Evolutionary conservation across 2,888 invertebrate species (phyloP), one percentile per base, ranked within the genome.

Genomic region (Caenorhabditis afra): DNA sequence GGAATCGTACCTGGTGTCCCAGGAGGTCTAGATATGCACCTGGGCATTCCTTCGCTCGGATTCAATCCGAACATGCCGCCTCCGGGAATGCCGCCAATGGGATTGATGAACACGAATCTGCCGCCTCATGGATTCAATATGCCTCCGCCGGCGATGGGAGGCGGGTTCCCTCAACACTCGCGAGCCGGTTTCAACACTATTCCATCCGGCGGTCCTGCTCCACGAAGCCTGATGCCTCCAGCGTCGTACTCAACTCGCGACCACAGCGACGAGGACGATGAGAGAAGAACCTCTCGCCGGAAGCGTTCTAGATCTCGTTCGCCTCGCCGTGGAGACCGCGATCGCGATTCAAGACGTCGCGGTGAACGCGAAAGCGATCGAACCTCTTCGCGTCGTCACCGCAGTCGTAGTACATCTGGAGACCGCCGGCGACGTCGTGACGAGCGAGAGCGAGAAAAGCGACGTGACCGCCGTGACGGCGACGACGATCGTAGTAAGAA

Each of bases 31-130:
- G 71, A 68, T 57, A 37, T 80, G 4, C 49, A 59, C 61, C 50
- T 79, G 12, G 61, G 59, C 3, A 37, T 78, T 7, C 79, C 81
- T 4, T 79, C 82, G 14, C 79, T 76, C 10, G 80, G 76, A 29
- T 82, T 84, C 68, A 84, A 84, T 61, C 82, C 81, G 8, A 55
- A 70, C 22, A 45, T 84, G 58, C 84, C 84, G 0, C 84, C 84
- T 8, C 84, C 82, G 8, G 78, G 77, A 55, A 70, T 82, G 62
- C 59, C 70, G 12, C 74, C 59, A 10, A 44, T 79, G 41, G 76
- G 75, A 22, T 29, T 79, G 23, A 59, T 75, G 49, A 35, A 64
- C n/a, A 65, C 76, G 22, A 62, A 53, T 20, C 35, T 81, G 16
- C 71, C 75, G 5, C 68, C 79, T 14, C 78, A 81, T 0, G 70